A percentile compares a stretch with the other conserved stretches of the same genome.
Evolutionary conservation across 2,797 vertebrate species (phyloP).

Genomic region (Cheirogaleus major): DNA sequence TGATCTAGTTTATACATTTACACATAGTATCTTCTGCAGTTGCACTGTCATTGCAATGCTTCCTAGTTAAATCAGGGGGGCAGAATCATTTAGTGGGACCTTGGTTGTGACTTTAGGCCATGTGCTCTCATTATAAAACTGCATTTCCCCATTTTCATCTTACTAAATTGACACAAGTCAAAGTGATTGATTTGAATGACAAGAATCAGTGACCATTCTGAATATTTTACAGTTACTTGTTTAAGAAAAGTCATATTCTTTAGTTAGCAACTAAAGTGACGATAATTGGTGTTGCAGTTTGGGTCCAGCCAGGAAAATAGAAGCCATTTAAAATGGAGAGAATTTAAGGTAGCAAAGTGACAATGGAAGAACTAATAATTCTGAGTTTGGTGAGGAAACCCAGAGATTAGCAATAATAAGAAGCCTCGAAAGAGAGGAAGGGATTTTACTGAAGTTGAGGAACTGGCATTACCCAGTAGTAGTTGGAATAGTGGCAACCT

Average conservation of each 20-base stretch:
- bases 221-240: conserved; percentile 5
- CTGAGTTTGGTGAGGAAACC: neutral
- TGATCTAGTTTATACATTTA: neutral
- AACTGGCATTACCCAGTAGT: neutral
- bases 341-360: neutral
- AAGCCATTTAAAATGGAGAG: neutral
- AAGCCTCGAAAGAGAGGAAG: neutral
- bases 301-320: neutral
- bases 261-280: neutral
- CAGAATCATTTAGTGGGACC: neutral
- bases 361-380: neutral
- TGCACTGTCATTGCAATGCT: neutral
- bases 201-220: conserved; percentile 4
- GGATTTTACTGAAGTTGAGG: neutral
- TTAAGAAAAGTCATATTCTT: neutral
- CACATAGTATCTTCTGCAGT: neutral
- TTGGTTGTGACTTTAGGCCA: neutral
- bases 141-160: conserved; percentile 24
- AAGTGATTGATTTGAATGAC: conserved; percentile 49
- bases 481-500: neutral
- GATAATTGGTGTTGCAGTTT: neutral
- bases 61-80: neutral
- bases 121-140: neutral
- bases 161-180: neutral
- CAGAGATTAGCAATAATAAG: neutral